Conservation (phyloP, 2,888 invertebrate genomes). For the Acrobasis consociella region DNA sequence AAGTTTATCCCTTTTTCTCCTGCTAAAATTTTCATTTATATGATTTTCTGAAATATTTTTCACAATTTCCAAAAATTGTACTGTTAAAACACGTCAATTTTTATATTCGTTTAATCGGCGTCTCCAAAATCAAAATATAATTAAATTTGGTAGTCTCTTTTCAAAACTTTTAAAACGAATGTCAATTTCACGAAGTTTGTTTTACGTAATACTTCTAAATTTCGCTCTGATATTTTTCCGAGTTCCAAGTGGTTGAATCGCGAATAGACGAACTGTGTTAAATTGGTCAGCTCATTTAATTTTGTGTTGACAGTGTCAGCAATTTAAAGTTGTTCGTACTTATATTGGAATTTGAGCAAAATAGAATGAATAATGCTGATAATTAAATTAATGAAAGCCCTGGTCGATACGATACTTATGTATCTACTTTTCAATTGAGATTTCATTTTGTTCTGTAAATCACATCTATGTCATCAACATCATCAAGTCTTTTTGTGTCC, state of each 20-base stretch:
- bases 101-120: not conserved
- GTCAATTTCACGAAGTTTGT: not conserved
- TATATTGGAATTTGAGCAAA: not conserved
- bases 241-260: not conserved
- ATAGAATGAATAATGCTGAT: not conserved
- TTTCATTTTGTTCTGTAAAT: not conserved
- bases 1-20: no score
- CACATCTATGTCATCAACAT: no score
- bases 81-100: not conserved
- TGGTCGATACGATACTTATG: not conserved
- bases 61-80: not conserved
- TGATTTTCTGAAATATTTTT: no score
- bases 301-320: not conserved
- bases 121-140: not conserved
- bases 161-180: not conserved
- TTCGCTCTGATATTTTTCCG: not conserved
- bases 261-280: not conserved
- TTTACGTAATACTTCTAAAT: not conserved
- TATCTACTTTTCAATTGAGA: not conserved
- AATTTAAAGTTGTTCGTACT: not conserved
- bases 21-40: no score
- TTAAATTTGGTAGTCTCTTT: not conserved
- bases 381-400: conserved; percentile 1
- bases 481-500: no score
- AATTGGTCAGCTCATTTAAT: not conserved